Base-by-base conservation (phyloP, 2,797 vertebrate genomes). In the Stomatorhinus walkeri region DNA sequence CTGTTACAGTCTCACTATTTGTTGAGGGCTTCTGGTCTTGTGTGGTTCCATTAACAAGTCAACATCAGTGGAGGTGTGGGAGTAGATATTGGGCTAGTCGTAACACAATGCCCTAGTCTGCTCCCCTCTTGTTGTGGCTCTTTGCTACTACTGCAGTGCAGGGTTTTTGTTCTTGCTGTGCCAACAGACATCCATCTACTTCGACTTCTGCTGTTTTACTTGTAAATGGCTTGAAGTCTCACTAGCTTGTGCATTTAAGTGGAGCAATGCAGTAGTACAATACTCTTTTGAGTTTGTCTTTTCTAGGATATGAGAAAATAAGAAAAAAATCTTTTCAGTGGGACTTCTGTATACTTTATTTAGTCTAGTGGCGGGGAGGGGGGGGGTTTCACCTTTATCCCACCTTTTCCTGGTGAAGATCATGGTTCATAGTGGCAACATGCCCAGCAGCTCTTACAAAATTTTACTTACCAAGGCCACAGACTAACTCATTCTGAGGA, bases 161-260 rank as follows among this genome's bases (percentile, higher is more conserved):
- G 76, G 36, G 16, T 81, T 81, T 81, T 81, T 46, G 43, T 81
- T 81, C 76, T 46, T 81, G 76, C 76, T 81, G 76, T 46, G 76
- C 76, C 36, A 46, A 81, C 40, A 46, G 16, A 46, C 76, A 81
- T 43, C 40, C 40, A 81, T 81, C 76, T 81, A 46, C 40, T 81
- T 81, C 2, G 16, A 16, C 76, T 46, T 81, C 40, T 81, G 76
- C 40, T 81, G 76, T 81, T 81, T 81, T 43, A 46, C 76, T 81
- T 46, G 76, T 81, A 81, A 46, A 46, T 81, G 46, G 76, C 76
- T 81, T 81, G 16, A 81, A 46, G 76, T 81, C 16, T n/a, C 76
- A 81, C 76, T 81, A 46, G 76, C 76, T 46, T 81, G 40, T 81
- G 40, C 6, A 81, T 81, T 46, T 81, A 81, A 81, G 76, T 81